Percentiles rank a stretch among this genome's conserved stretches.
Conservation (phyloP, 2,888 invertebrate species). For the Eupithecia tripunctaria region DNA sequence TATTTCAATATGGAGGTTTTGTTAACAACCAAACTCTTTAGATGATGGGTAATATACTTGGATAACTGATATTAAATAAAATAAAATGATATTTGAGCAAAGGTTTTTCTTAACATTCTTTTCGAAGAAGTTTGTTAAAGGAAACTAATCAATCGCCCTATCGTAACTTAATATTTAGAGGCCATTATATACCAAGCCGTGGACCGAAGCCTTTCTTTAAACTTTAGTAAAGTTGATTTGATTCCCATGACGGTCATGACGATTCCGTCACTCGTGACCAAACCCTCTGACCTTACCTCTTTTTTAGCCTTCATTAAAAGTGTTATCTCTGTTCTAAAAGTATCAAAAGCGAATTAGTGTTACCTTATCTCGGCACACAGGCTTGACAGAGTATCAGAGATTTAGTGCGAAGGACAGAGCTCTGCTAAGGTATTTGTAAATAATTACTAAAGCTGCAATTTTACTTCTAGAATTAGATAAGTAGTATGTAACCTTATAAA, state of each 20-base stretch:
- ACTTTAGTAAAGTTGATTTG: background rate
- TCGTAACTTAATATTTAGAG: background rate
- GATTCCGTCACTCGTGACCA: slow-evolving; percentile 56
- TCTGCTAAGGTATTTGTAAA: no score
- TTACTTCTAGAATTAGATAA: no score
- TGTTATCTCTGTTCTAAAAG: background rate
- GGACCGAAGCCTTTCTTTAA: background rate
- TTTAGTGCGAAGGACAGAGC: no score
- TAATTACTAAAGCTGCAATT: no score
- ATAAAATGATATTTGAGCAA: no score
- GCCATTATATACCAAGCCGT: background rate
- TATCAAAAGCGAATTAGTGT: background rate
- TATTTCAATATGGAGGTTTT: background rate
- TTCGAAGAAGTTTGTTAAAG: no score
- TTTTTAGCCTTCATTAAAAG: background rate
- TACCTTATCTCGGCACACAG: background rate
- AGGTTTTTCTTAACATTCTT: no score
- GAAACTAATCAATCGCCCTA: background rate
- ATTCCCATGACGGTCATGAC: slow-evolving; percentile 21
- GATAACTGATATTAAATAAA: background rate
- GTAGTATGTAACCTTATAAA: no score
- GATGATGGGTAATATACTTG: background rate
- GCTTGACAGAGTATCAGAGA: no score
- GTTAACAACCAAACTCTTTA: background rate
- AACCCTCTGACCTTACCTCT: slow-evolving; percentile 44